Evolutionary conservation across 2,113 vertebrate genomes (phyloP).

Genomic region (Symphodus melops): DNA sequence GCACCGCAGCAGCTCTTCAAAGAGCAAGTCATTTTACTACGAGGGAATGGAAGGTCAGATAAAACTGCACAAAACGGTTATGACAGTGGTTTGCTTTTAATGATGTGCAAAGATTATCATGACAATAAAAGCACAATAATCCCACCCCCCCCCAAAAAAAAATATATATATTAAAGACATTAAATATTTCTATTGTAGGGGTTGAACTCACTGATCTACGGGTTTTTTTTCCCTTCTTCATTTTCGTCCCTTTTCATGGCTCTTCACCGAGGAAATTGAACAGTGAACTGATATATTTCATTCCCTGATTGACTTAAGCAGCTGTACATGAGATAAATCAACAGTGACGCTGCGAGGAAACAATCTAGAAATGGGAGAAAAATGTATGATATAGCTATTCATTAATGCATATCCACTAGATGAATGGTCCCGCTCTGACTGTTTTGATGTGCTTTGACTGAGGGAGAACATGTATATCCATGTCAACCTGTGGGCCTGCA

Average conservation of each 20-base stretch:
- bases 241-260: too few relatives aligned
- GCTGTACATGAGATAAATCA: background rate
- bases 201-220: too few relatives aligned
- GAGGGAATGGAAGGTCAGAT: background rate
- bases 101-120: background rate
- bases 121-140: too few relatives aligned
- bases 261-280: too few relatives aligned
- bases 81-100: slow-evolving; percentile 8
- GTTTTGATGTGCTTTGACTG: slow-evolving; percentile 43
- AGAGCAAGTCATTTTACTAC: background rate
- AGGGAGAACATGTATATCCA: slow-evolving; percentile 7
- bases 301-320: slow-evolving; percentile 3
- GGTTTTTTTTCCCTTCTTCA: too few relatives aligned
- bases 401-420: slow-evolving; percentile 31
- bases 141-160: too few relatives aligned
- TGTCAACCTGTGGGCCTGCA: slow-evolving; percentile 36
- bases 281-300: background rate
- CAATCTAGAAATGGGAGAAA: background rate
- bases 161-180: too few relatives aligned
- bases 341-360: slow-evolving; percentile 2
- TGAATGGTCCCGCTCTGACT: slow-evolving; percentile 11
- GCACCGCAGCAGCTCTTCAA: slow-evolving; percentile 23
- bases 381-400: slow-evolving; percentile 3
- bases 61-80: background rate
- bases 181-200: too few relatives aligned